Conservation (phyloP, 35 echinoderm and acorn worm species). For the Diadema setosum region DNA sequence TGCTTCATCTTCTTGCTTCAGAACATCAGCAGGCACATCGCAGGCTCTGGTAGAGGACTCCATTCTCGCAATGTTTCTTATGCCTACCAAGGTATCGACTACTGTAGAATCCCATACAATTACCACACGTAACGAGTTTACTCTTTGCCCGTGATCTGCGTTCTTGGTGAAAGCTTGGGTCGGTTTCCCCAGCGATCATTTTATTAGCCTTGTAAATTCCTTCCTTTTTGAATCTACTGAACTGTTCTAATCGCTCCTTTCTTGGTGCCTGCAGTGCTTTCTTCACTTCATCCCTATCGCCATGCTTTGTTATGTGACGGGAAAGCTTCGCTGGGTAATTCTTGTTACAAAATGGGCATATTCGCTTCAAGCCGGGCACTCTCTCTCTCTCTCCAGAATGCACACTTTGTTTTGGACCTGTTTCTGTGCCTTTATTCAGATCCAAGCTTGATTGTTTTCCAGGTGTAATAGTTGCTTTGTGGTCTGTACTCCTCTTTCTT, state of each 20-base stretch:
- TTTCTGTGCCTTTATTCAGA: neutral
- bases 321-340: neutral
- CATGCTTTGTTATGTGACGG: neutral
- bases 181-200: neutral
- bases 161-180: constrained; percentile 11
- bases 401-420: neutral
- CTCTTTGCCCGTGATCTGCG: neutral
- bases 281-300: neutral
- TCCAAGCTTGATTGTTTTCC: neutral
- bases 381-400: neutral
- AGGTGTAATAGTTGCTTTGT: neutral
- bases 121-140: constrained; percentile 19
- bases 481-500: neutral
- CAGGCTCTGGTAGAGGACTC: neutral
- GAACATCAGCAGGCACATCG: neutral
- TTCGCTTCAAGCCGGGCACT: neutral
- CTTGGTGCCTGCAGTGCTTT: neutral
- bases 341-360: neutral
- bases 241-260: neutral
- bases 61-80: neutral
- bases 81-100: neutral
- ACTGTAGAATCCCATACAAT: constrained; percentile 29
- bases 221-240: neutral
- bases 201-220: neutral
- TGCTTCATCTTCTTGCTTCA: neutral